Percentiles rank a stretch among this genome's conserved stretches.
phyloP scores from a whole-genome alignment of 2,888 invertebrate genomes.

The Idaea straminata region DNA sequence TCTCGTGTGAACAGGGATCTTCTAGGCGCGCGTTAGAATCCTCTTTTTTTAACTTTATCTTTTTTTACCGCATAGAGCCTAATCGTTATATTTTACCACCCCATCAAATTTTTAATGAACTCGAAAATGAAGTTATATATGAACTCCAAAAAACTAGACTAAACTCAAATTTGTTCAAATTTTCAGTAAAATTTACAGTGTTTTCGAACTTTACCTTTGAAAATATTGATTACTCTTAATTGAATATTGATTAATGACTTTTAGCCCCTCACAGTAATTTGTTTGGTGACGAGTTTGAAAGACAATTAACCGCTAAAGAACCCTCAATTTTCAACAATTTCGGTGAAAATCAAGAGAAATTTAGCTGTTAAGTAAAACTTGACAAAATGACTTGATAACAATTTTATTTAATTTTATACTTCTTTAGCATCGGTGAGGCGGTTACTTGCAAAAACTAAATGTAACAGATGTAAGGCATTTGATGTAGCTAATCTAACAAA shows the following conservation, averaged over 20 bases:
- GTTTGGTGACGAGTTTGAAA: slow-evolving; percentile 1
- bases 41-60: too few species aligned
- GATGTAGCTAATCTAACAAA: too few species aligned
- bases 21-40: too few species aligned
- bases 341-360: neutral
- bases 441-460: too few species aligned
- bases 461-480: too few species aligned
- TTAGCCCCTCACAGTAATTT: neutral
- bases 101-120: too few species aligned
- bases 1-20: too few species aligned
- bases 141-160: neutral
- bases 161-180: slow-evolving; percentile 7
- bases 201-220: neutral
- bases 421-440: too few species aligned
- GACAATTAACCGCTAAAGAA: neutral
- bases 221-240: neutral
- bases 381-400: neutral
- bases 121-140: too few species aligned
- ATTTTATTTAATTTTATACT: neutral
- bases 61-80: too few species aligned
- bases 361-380: neutral
- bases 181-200: neutral
- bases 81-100: too few species aligned
- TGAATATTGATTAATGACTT: neutral
- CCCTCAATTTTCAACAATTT: neutral